Evolutionary conservation across 2,888 invertebrate species (phyloP).

Genomic region (Spilarctia lutea): DNA sequence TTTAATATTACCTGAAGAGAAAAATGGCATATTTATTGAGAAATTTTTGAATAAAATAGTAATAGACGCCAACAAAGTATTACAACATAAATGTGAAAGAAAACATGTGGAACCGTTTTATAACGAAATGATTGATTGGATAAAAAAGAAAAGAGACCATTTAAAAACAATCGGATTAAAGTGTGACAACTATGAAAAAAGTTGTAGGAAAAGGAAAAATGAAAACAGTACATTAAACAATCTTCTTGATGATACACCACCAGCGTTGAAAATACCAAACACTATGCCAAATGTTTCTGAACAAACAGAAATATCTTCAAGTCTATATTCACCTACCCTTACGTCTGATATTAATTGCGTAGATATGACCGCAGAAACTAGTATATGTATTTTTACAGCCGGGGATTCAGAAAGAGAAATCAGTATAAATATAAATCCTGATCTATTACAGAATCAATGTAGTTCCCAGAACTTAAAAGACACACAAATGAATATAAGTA

Average conservation of each 20-base stretch:
- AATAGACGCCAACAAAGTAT: slow-evolving; percentile 28
- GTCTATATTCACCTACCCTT: background rate
- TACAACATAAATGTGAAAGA: slow-evolving; percentile 26
- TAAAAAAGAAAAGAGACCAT: slow-evolving; percentile 40
- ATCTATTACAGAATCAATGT: slow-evolving; percentile 19
- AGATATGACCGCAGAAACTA: slow-evolving; percentile 15
- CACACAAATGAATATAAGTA: background rate
- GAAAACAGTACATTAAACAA: slow-evolving; percentile 30
- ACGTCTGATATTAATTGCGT: background rate
- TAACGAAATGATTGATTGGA: slow-evolving; percentile 58
- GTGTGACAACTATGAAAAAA: background rate
- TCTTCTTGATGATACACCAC: slow-evolving; percentile 19
- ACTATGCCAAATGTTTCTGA: background rate
- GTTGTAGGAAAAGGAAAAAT: background rate
- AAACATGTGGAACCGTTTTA: slow-evolving; percentile 45
- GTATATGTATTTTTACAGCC: slow-evolving; percentile 43
- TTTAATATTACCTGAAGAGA: slow-evolving; percentile 58
- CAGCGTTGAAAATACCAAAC: background rate
- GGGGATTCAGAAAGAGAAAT: slow-evolving; percentile 52
- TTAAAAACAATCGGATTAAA: slow-evolving; percentile 12
- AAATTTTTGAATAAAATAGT: slow-evolving; percentile 53
- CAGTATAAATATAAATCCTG: slow-evolving; percentile 42
- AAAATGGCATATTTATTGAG: slow-evolving; percentile 51
- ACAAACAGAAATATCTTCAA: background rate
- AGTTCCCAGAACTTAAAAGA: background rate